These are phyloP conservation scores for Takifugu bimaculatus DNA, from an alignment of 2,113 vertebrate genomes.

Conservation along the genomic window DNA sequence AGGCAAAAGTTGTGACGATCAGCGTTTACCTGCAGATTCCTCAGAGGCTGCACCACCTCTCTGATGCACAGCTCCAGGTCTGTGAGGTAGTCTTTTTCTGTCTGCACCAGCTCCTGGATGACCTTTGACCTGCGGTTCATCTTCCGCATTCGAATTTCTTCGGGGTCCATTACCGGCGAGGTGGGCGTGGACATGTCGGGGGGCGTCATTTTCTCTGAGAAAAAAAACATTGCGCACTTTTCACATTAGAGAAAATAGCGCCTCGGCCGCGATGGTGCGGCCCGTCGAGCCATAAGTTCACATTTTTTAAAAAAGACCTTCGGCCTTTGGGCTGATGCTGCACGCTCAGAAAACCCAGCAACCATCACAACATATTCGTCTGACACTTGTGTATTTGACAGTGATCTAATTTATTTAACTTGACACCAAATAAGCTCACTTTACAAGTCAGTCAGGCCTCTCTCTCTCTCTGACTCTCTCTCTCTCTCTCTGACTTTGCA, in stretches of 20 bases:
- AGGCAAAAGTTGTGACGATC: not conserved
- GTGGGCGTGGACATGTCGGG: slow-evolving; percentile 58
- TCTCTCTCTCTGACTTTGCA: slow-evolving; percentile 54
- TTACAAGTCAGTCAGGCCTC: slow-evolving; percentile 62
- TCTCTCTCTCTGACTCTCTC: slow-evolving; percentile 38
- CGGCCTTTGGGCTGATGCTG: slow-evolving; percentile 7
- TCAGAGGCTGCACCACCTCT: slow-evolving; percentile 87
- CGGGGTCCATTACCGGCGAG: slow-evolving; percentile 65
- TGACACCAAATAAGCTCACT: slow-evolving; percentile 53
- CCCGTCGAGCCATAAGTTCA: not conserved
- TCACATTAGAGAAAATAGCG: too few species aligned
- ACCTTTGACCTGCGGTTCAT: slow-evolving; percentile 87
- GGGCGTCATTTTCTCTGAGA: slow-evolving; percentile 87
- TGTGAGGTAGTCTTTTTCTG: slow-evolving; percentile 84
- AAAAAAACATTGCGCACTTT: not conserved
- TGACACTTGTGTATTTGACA: slow-evolving; percentile 38
- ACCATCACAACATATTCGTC: slow-evolving; percentile 26
- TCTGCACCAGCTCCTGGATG: slow-evolving; percentile 88
- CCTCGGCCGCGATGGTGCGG: not conserved
- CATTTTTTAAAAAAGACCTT: slow-evolving; percentile 17
- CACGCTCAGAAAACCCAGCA: not conserved
- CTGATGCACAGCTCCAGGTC: slow-evolving; percentile 86
- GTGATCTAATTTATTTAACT: slow-evolving; percentile 62
- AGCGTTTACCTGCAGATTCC: slow-evolving; percentile 79
- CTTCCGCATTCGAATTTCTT: slow-evolving; percentile 77